Evolutionary conservation across 2,888 invertebrate genomes (phyloP).

Genomic region (Willowsia nigromaculata): DNA sequence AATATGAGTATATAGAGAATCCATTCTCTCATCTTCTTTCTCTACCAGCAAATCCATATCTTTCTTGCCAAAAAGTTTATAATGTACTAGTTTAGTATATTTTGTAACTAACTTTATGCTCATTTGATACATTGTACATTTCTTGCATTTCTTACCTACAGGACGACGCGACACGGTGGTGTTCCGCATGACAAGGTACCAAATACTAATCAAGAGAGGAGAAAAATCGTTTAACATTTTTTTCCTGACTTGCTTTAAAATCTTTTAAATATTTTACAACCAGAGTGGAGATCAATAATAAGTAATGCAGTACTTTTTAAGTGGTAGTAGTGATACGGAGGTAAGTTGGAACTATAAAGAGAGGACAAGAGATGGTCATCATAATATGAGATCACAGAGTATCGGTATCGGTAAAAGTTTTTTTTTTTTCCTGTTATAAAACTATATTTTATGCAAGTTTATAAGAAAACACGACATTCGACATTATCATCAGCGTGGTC

Average conservation of each 20-base stretch:
- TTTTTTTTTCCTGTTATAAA: slow-evolving; percentile 5
- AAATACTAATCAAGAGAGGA: slow-evolving; percentile 53
- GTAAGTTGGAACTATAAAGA: neutral
- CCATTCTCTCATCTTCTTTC: neutral
- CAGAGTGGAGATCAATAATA: slow-evolving; percentile 11
- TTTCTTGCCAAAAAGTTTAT: neutral
- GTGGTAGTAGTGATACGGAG: neutral
- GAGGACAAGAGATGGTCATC: neutral
- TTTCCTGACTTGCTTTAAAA: slow-evolving; percentile 26
- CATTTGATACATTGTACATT: neutral
- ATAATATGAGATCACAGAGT: slow-evolving; percentile 17
- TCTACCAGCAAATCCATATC: neutral
- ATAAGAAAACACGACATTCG: slow-evolving; percentile 41
- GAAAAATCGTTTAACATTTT: slow-evolving; percentile 51
- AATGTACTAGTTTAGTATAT: neutral
- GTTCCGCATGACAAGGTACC: slow-evolving; percentile 59
- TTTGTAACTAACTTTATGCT: neutral
- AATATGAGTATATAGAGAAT: neutral
- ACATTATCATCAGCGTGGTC: slow-evolving; percentile 13
- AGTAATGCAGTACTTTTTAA: slow-evolving; percentile 30
- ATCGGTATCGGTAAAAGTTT: slow-evolving; percentile 12
- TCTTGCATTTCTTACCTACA: slow-evolving; percentile 22
- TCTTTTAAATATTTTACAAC: slow-evolving; percentile 22
- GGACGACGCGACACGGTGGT: neutral
- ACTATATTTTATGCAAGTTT: neutral